Evolutionary conservation across 1,140 invertebrate genomes (phyloP), one percentile per base, ranked within the genome.

Genomic region (Cherax destructor): DNA sequence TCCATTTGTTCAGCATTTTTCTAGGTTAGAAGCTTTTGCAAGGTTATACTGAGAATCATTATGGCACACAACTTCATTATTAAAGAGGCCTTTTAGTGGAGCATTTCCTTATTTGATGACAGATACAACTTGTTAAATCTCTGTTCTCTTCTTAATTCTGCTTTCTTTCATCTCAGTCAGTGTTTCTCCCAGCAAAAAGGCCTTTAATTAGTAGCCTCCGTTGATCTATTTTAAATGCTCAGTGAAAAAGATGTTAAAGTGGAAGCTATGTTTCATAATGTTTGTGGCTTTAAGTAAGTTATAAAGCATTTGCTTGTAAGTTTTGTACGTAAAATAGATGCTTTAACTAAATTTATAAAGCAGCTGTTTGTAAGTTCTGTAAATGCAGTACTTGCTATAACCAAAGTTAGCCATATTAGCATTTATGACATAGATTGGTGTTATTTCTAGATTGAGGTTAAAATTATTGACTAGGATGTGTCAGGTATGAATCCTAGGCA

Each of bases 111-210:
- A 41, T 41, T 41, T 41, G 30, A 41, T 41, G 2, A 41, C 2
- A 41, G 30, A 41, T 41, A 41, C 30, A 41, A 41, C 30, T 77
- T 87, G 85, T 79, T 59, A 76, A 50, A 77, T 89, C 87, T 89
- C 87, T 83, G 87, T 89, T 89, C 87, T 72, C 72, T 89, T 83
- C 78, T 83, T 83, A 81, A 83, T 76, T 47, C 65, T 89, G 16
- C 52, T 83, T 59, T 69, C 65, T 83, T n/a, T 81, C 56, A 47
- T 81, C 79, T 89, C 87, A 89, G 87, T 83, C 87, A 89, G 87
- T 89, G 87, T 89, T 89, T 89, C 87, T 89, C 87, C 87, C 87
- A 89, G 87, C 83, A 89, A 49, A 61, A 69, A 78, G 76, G 74
- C 85, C 72, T 59, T 79, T 89, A 30, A 72, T 47, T n/a, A 76